Conservation (phyloP, 2,797 vertebrate genomes). For the Ficedula albicollis region DNA sequence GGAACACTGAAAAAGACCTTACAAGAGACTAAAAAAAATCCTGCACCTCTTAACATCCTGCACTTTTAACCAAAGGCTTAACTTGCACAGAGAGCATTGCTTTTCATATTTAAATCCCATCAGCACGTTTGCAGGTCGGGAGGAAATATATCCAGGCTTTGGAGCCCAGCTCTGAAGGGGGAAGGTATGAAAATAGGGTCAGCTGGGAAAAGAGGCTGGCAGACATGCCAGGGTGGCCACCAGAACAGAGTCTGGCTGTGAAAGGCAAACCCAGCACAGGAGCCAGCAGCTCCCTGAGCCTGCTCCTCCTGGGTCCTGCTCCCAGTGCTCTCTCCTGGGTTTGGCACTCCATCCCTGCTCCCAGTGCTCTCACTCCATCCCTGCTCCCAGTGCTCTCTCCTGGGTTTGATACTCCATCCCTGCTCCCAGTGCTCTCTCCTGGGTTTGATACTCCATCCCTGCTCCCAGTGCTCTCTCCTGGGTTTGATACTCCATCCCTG, state of each 20-base stretch:
- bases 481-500: not conserved
- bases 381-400: not conserved
- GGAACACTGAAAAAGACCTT: slow-evolving; percentile 56
- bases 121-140: not conserved
- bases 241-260: not conserved
- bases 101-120: slow-evolving; percentile 71
- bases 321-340: not conserved
- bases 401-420: not conserved
- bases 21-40: slow-evolving; percentile 61
- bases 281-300: not conserved
- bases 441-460: not conserved
- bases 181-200: slow-evolving; percentile 40
- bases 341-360: no score
- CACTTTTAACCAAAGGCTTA: slow-evolving; percentile 66
- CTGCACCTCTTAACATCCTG: slow-evolving; percentile 57
- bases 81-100: slow-evolving; percentile 33
- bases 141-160: slow-evolving; percentile 36
- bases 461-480: not conserved
- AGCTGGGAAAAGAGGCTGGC: slow-evolving; percentile 3
- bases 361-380: not conserved
- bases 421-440: not conserved
- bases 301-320: not conserved
- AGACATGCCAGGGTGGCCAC: not conserved
- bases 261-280: not conserved
- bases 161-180: not conserved